phyloP scores from a whole-genome alignment of 2,797 vertebrate genomes.

The Calcarius lapponicus region DNA sequence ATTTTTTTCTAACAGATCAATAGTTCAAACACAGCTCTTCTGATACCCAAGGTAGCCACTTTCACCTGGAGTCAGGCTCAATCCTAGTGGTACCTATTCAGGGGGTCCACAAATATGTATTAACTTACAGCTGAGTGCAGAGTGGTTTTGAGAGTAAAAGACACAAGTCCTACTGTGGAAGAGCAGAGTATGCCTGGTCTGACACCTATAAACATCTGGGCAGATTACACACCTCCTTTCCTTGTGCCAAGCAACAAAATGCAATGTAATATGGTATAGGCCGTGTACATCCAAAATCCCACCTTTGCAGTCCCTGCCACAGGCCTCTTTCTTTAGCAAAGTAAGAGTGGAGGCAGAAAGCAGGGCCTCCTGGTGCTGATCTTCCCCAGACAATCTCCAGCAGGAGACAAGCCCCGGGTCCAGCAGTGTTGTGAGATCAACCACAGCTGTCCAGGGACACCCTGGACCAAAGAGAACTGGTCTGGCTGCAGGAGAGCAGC shows the following conservation, averaged over 20 bases:
- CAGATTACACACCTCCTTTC: background rate
- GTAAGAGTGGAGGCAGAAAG: background rate
- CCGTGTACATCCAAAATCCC: rapidly evolving
- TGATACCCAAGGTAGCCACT: background rate
- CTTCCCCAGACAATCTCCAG: background rate
- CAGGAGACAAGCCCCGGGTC: background rate
- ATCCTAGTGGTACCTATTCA: background rate
- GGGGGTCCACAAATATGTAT: background rate
- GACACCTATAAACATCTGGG: background rate
- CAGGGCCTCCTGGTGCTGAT: background rate
- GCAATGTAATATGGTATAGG: background rate
- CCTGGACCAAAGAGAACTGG: background rate
- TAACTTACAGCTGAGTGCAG: background rate
- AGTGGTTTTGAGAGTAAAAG: background rate
- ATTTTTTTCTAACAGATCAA: background rate
- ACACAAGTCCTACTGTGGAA: background rate
- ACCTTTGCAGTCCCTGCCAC: background rate
- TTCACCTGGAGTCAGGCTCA: background rate
- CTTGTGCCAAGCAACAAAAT: background rate
- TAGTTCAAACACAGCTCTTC: background rate
- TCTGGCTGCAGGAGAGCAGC: background rate
- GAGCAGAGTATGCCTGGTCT: background rate
- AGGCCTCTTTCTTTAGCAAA: background rate
- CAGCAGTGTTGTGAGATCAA: background rate
- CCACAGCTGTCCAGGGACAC: background rate